Evolutionary conservation across 1,140 invertebrate species (phyloP).

Genomic region (Oncopodura yosiiana): DNA sequence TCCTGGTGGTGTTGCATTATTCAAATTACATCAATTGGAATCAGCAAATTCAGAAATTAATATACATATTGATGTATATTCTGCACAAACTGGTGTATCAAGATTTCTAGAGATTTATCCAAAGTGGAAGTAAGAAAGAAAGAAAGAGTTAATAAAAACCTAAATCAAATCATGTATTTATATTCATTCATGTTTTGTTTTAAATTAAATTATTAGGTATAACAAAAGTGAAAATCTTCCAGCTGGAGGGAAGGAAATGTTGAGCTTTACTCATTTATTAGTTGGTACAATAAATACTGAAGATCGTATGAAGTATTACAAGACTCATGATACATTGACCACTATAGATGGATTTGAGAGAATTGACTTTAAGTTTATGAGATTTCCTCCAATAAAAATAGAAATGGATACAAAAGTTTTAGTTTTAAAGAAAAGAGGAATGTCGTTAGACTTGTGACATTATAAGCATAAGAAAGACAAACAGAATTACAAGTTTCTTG

Average conservation of each 20-base stretch:
- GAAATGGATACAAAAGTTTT: constrained; percentile 68
- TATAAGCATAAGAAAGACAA: too few relatives aligned
- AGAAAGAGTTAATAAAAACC: background rate
- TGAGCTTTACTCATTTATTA: constrained; percentile 65
- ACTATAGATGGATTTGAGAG: constrained; percentile 70
- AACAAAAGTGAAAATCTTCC: constrained; percentile 73
- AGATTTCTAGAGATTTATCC: constrained; percentile 57
- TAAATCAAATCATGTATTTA: background rate
- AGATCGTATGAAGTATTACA: constrained; percentile 56
- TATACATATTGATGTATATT: constrained; percentile 81
- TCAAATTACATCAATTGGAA: constrained; percentile 66
- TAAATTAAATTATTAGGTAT: too few relatives aligned
- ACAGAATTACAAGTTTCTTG: too few relatives aligned
- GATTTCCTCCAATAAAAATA: constrained; percentile 64
- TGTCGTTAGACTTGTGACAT: too few relatives aligned
- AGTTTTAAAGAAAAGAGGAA: too few relatives aligned
- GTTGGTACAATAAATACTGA: constrained; percentile 72
- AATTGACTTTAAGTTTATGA: constrained; percentile 64
- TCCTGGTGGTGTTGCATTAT: constrained; percentile 82
- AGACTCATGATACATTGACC: constrained; percentile 62
- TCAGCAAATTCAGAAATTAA: too few relatives aligned
- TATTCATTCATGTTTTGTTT: background rate
- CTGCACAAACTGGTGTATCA: constrained; percentile 92
- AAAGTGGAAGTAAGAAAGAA: constrained; percentile 21
- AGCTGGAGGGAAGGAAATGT: constrained; percentile 52